A percentile compares a stretch with the other conserved stretches of the same genome.
These are phyloP conservation scores for Nerophis lumbriciformis DNA, from an alignment of 2,113 vertebrate genomes.

Conservation along the genomic window DNA sequence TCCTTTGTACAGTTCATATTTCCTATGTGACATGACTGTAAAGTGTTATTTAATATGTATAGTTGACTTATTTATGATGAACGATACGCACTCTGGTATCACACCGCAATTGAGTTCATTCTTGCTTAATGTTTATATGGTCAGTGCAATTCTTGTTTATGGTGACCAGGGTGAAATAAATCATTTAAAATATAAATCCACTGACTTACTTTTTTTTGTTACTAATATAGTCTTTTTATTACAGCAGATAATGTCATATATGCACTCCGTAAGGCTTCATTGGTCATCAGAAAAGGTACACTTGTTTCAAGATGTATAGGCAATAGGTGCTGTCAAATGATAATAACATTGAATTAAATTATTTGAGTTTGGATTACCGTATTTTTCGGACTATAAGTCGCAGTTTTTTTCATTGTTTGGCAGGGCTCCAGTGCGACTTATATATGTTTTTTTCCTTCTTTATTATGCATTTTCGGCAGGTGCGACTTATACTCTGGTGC, in stretches of 20 bases:
- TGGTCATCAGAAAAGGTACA: too few relatives aligned
- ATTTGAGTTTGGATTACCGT: too few relatives aligned
- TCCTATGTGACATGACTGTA: slow-evolving; percentile 26
- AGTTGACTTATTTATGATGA: slow-evolving; percentile 1
- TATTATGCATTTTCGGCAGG: too few relatives aligned
- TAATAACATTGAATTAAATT: too few relatives aligned
- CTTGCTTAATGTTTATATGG: slow-evolving; percentile 44
- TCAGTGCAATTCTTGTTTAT: slow-evolving; percentile 50
- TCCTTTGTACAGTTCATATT: slow-evolving; percentile 50
- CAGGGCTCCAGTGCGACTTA: too few relatives aligned
- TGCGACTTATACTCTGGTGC: too few relatives aligned
- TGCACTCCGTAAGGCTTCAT: background rate
- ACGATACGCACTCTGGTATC: slow-evolving; percentile 17
- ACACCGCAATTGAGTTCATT: slow-evolving; percentile 38
- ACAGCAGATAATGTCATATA: background rate
- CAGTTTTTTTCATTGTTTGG: too few relatives aligned
- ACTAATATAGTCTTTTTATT: too few relatives aligned
- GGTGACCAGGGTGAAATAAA: slow-evolving; percentile 63
- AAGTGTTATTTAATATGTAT: slow-evolving; percentile 37
- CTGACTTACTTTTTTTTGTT: background rate
- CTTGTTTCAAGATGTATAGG: too few relatives aligned
- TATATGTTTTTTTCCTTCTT: too few relatives aligned
- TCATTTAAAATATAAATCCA: slow-evolving; percentile 20
- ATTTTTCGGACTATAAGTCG: too few relatives aligned
- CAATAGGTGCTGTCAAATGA: too few relatives aligned